phyloP scores from a whole-genome alignment of 2,888 invertebrate species.

The Drosophila differens region DNA sequence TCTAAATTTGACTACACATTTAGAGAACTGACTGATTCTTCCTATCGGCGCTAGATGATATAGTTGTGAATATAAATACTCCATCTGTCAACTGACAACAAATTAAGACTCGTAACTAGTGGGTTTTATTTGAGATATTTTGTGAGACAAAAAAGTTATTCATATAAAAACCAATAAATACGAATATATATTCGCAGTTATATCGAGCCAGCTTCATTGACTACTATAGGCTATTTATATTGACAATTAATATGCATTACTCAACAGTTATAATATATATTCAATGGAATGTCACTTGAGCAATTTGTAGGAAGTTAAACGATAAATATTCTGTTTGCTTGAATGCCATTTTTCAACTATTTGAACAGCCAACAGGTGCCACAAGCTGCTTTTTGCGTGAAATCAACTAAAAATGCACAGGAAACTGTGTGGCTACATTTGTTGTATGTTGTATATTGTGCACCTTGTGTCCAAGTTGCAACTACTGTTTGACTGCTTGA shows the following conservation, averaged over 20 bases:
- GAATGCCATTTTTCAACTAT: neutral
- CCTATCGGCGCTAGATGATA: neutral
- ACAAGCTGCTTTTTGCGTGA: neutral
- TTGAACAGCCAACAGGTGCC: neutral
- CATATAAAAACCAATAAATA: no score
- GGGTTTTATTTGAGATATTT: no score
- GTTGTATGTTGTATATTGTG: neutral
- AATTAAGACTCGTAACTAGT: no score
- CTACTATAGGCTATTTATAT: neutral
- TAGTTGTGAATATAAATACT: neutral
- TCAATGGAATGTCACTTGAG: neutral
- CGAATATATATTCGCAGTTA: neutral
- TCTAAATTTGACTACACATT: neutral
- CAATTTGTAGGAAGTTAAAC: neutral
- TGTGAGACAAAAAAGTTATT: no score
- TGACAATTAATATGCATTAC: neutral
- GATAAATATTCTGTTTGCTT: neutral
- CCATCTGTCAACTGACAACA: no score
- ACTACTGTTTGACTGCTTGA: neutral
- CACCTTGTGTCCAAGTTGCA: neutral
- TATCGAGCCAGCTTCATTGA: neutral
- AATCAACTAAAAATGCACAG: slow-evolving; percentile 8
- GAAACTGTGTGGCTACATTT: slow-evolving; percentile 9
- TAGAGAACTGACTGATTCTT: neutral
- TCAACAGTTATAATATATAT: neutral